Base-by-base conservation (phyloP, 2,888 invertebrate genomes). In the Alloscopus bannaensis region DNA sequence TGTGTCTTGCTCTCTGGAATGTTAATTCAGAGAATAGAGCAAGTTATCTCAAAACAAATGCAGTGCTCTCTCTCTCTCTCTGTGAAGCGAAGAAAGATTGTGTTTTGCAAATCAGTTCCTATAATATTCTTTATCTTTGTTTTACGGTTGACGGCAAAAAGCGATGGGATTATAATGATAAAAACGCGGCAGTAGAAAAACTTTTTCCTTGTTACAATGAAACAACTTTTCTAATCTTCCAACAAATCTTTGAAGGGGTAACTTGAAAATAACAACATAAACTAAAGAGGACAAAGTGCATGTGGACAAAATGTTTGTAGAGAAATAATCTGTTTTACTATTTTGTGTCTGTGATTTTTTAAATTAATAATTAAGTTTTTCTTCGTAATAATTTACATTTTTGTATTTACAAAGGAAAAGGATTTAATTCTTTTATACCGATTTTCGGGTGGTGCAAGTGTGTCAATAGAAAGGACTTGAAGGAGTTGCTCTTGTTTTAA, bases 271-370 rank as follows among this genome's bases (percentile, higher is more conserved):
- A 47, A 47, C 11, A 47, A 47, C n/a, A 47, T 6, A 4, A 47
- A 47, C 47, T 18, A 36, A 13, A 6, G 13, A 13, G 6, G 6
- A 13, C n/a, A 47, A 47, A 47, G 18, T 3, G 6, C 4, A 3
- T 47, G 18, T n/a, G n/a, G n/a, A 47, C 18, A 13, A 13, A n/a
- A 47, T 47, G 4, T 47, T 47, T 13, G 18, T 4, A n/a, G 18
- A 47, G 18, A n/a, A 13, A 47, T 13, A 13, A 3, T 13, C 18
- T 47, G n/a, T 6, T 47, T 47, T 47, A 4, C 8, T 59, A 6
- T 59, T 59, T 59, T 59, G 28, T 59, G 59, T 59, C 29, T 28
- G 59, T 59, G 59, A 31, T 59, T 31, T n/a, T 3, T 18, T 29
- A 59, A 59, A 26, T 4, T 20, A 47, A 47, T 13, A 18, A 13